Conservation (phyloP, 2,888 invertebrate genomes). For the Perizoma flavofasciatum region DNA sequence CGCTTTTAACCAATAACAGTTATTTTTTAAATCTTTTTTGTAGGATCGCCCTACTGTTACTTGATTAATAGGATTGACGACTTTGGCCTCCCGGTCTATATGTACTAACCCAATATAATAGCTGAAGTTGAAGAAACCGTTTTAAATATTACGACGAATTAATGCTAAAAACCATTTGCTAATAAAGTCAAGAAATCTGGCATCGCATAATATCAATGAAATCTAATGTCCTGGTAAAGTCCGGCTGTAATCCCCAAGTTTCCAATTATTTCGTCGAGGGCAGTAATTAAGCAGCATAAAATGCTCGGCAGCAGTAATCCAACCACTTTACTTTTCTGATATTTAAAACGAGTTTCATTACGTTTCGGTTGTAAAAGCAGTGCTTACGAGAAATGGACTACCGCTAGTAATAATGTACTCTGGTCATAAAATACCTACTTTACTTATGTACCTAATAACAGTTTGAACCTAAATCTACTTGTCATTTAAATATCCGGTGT, state of each 20-base stretch:
- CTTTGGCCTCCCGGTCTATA: too few relatives aligned
- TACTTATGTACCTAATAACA: too few relatives aligned
- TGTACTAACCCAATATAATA: too few relatives aligned
- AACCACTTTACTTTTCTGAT: constrained; percentile 74
- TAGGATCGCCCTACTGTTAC: too few relatives aligned
- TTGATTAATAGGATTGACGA: too few relatives aligned
- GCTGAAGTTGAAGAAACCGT: not conserved
- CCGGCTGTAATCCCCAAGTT: constrained; percentile 74
- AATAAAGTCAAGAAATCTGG: constrained; percentile 31
- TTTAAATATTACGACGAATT: constrained; percentile 1
- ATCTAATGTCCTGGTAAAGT: constrained; percentile 66
- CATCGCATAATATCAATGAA: constrained; percentile 40
- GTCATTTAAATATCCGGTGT: not conserved
- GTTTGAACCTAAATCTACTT: not conserved
- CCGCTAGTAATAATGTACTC: constrained; percentile 65
- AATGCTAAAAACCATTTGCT: constrained; percentile 12
- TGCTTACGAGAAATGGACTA: constrained; percentile 78
- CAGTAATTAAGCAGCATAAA: constrained; percentile 81
- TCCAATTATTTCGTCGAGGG: constrained; percentile 79
- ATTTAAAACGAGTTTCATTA: constrained; percentile 81
- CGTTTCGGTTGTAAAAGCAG: constrained; percentile 78
- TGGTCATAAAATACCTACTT: too few relatives aligned
- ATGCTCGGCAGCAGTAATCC: constrained; percentile 75
- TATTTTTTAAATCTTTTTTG: too few relatives aligned
- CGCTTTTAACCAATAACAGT: too few relatives aligned